Percentiles rank a stretch among this genome's conserved stretches.
These are phyloP conservation scores for Antheraea mylitta DNA, from an alignment of 1,140 invertebrate genomes.

Conservation along the genomic window DNA sequence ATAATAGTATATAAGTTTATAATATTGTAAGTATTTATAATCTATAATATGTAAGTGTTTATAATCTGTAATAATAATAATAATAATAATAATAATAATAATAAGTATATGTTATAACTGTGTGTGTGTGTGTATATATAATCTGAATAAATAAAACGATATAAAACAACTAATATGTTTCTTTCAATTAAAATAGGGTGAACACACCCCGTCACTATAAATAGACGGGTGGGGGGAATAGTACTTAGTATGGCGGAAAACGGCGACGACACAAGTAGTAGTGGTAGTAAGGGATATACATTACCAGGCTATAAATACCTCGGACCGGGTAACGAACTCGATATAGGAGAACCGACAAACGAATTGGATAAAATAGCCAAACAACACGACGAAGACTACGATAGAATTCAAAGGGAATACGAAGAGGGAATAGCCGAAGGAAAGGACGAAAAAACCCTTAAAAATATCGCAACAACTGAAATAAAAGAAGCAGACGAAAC, in stretches of 20 bases:
- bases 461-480: background rate
- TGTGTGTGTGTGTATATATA: background rate
- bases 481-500: conserved; percentile 2
- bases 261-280: background rate
- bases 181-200: background rate
- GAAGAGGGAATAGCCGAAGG: background rate
- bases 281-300: background rate
- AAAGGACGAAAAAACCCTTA: background rate
- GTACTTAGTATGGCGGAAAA: background rate
- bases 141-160: background rate
- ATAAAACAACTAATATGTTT: background rate
- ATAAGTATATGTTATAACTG: background rate
- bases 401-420: background rate
- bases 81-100: too few species aligned
- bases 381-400: background rate
- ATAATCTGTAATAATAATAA: background rate
- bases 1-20: conserved; percentile 1
- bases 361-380: conserved; percentile 4
- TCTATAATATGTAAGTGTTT: background rate
- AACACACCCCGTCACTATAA: background rate
- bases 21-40: background rate
- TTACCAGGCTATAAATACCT: background rate
- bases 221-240: background rate
- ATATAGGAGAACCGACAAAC: conserved; percentile 2
- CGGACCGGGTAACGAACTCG: background rate